These are phyloP conservation scores for Ceratitis capitata DNA, from an alignment of 1,140 invertebrate species.

Conservation along the genomic window DNA sequence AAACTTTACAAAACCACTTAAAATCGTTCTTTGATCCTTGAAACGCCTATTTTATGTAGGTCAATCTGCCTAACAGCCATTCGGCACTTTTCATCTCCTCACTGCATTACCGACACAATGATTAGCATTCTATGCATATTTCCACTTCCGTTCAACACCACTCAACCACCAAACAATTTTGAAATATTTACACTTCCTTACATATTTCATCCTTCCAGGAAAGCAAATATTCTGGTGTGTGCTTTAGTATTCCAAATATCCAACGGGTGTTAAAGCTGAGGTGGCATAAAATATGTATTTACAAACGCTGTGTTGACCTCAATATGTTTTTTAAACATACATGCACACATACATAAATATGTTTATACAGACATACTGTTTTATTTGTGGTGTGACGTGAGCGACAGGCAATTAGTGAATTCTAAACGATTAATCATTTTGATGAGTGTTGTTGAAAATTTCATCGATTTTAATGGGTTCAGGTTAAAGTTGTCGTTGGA, in stretches of 20 bases:
- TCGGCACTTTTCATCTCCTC: not conserved
- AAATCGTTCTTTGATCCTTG: too few species aligned
- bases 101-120: not conserved
- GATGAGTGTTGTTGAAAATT: not conserved
- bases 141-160: not conserved
- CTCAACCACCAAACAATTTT: not conserved
- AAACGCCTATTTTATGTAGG: too few species aligned
- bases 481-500: not conserved
- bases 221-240: not conserved
- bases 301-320: not conserved
- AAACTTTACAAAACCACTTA: too few species aligned
- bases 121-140: not conserved
- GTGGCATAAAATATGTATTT: not conserved
- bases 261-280: not conserved
- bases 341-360: not conserved
- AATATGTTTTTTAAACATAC: not conserved
- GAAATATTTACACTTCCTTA: not conserved
- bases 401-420: not conserved
- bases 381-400: not conserved
- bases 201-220: not conserved
- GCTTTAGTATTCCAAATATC: not conserved
- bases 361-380: too few species aligned
- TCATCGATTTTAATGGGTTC: constrained; percentile 12
- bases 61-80: too few species aligned
- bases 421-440: constrained; percentile 20